Evolutionary conservation across 2,797 vertebrate genomes (phyloP).

Genomic region (Orientallactaga sibirica): DNA sequence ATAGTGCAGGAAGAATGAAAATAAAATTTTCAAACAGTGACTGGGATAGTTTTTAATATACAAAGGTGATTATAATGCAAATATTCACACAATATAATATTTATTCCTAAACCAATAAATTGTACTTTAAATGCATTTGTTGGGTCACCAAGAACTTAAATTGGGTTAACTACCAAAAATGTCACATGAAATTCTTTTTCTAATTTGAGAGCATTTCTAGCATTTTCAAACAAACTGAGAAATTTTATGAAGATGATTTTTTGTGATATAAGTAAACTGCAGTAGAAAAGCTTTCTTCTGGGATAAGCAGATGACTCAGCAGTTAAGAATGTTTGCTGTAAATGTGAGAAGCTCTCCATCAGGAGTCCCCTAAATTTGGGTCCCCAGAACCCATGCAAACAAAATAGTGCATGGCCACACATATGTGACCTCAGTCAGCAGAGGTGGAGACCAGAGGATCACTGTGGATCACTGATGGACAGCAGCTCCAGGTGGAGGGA

Average conservation of each 20-base stretch:
- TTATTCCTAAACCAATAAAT: neutral
- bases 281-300: neutral
- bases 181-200: neutral
- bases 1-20: constrained; percentile 33
- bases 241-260: neutral
- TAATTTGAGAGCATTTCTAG: constrained; percentile 54
- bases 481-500: too few relatives aligned
- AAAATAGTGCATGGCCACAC: too few relatives aligned
- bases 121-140: constrained; percentile 21
- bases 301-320: too few relatives aligned
- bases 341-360: too few relatives aligned
- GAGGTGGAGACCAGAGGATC: too few relatives aligned
- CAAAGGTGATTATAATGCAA: neutral
- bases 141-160: neutral
- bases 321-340: too few relatives aligned
- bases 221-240: constrained; percentile 24
- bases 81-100: neutral
- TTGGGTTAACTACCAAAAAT: constrained; percentile 17
- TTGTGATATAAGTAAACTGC: constrained; percentile 16
- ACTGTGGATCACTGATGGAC: too few relatives aligned
- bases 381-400: too few relatives aligned
- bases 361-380: too few relatives aligned
- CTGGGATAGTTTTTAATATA: neutral
- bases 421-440: too few relatives aligned
- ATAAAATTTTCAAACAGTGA: constrained; percentile 8